Evolutionary conservation across 1,140 invertebrate species (phyloP).

Genomic region (Maconellicoccus hirsutus): DNA sequence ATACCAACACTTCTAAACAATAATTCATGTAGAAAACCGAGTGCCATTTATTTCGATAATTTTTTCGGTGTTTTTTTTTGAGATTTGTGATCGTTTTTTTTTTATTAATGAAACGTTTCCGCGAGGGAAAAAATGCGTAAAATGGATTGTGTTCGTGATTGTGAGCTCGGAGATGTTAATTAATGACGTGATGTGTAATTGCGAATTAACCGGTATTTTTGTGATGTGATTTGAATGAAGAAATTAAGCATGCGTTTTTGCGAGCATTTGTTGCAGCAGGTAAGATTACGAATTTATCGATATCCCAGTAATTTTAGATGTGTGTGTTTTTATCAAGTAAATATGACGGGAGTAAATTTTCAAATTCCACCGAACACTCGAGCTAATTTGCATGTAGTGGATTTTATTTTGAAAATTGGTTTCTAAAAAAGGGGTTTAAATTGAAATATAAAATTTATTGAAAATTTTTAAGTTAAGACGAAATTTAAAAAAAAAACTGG

Average conservation of each 20-base stretch:
- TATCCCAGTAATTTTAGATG: too few relatives aligned
- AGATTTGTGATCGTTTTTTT: neutral
- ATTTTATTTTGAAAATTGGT: too few relatives aligned
- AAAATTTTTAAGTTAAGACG: too few relatives aligned
- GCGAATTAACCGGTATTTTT: neutral
- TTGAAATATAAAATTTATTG: too few relatives aligned
- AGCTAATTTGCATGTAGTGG: too few relatives aligned
- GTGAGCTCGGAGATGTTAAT: neutral
- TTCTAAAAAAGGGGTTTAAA: too few relatives aligned
- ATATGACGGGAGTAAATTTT: too few relatives aligned
- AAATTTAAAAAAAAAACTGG: too few relatives aligned
- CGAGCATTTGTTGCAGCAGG: neutral
- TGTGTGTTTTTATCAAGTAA: too few relatives aligned
- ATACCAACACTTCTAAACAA: neutral
- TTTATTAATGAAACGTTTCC: neutral
- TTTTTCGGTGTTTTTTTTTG: neutral
- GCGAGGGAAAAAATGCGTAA: too few relatives aligned
- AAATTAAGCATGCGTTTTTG: neutral
- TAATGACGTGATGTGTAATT: neutral
- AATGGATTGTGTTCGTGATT: neutral
- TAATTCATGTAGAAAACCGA: neutral
- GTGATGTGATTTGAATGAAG: neutral
- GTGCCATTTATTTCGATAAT: neutral
- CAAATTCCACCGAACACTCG: too few relatives aligned
- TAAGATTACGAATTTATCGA: neutral